Base-by-base conservation (phyloP, 1,140 invertebrate genomes). In the Drosophila auraria region DNA sequence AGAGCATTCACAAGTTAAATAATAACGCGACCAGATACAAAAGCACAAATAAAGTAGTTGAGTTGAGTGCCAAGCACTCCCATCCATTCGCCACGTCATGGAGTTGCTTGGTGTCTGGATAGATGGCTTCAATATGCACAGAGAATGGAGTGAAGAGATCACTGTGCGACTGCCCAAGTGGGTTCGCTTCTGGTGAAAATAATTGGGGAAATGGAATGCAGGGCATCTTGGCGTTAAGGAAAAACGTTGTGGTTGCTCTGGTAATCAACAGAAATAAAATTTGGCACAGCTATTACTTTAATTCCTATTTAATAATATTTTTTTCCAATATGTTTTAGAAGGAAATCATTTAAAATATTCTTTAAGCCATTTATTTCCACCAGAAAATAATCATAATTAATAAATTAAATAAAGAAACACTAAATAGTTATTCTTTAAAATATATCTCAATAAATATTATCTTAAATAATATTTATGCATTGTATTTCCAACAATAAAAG, bases 31-130 rank as follows among this genome's bases (percentile, higher is more conserved):
- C 78, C 78, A 70, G 49, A 53, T 63, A 76, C 47, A 76, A 79
- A 79, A 78, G 77, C 66, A 57, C 59, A 79, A 79, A 79, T 79
- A 79, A 79, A 79, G 66, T 65, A 79, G 76, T 79, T 60, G 65
- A 78, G 74, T 70, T 15, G 20, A 49, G 65, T 63, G 44, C 64
- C 65, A 61, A 69, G 65, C 47, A 71, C 54, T 72, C 36, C 17
- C 70, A 71, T 20, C 23, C 45, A 30, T 42, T 42, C n/a, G 15
- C 38, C 25, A 25, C 20, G n/a, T 47, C 57, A 69, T 38, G 36
- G 30, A 69, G 42, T 50, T 54, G 49, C 23, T 51, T 54, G 72
- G 56, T 61, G 61, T 76, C 54, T 56, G 53, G 36, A 76, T 75
- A 75, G 72, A 76, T 68, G 51, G n/a, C 44, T 51, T 36, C 62